phyloP scores from a whole-genome alignment of 2,113 vertebrate genomes.

The Eidolon helvum region DNA sequence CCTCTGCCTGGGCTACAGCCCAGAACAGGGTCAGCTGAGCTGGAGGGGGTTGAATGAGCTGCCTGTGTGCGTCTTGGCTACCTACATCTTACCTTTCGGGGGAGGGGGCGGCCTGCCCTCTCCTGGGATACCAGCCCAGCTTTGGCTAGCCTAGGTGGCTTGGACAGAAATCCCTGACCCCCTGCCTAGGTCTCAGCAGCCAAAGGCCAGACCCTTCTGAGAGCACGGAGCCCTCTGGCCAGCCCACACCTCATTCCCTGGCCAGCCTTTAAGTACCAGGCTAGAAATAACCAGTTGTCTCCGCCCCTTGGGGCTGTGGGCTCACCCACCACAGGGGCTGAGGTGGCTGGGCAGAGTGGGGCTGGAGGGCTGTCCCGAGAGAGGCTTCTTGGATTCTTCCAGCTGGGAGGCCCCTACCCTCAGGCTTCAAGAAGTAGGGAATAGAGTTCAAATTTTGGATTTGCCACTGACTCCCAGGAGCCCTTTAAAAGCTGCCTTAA shows the following conservation, averaged over 20 bases:
- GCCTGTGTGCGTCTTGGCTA: slow-evolving; percentile 76
- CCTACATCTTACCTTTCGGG: slow-evolving; percentile 52
- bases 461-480: not conserved
- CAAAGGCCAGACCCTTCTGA: not conserved
- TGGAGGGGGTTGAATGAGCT: slow-evolving; percentile 75
- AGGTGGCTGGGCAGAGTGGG: not conserved
- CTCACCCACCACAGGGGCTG: not conserved
- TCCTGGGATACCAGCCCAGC: not conserved
- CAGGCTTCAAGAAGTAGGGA: not conserved
- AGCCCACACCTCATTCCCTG: not conserved
- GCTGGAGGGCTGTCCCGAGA: not conserved
- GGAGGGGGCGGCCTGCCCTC: not conserved
- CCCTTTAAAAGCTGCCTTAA: not conserved
- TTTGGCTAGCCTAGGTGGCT: not conserved
- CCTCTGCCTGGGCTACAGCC: slow-evolving; percentile 70
- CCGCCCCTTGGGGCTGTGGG: not conserved
- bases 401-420: not conserved
- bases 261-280: slow-evolving; percentile 49
- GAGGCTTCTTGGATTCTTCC: not conserved
- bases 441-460: not conserved
- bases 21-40: slow-evolving; percentile 74
- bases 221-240: not conserved
- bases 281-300: slow-evolving; percentile 53
- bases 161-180: slow-evolving; percentile 19
- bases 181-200: slow-evolving; percentile 32